Evolutionary conservation across 2,888 invertebrate genomes (phyloP), one percentile per base, ranked within the genome.

Genomic region (Drosophila merina): DNA sequence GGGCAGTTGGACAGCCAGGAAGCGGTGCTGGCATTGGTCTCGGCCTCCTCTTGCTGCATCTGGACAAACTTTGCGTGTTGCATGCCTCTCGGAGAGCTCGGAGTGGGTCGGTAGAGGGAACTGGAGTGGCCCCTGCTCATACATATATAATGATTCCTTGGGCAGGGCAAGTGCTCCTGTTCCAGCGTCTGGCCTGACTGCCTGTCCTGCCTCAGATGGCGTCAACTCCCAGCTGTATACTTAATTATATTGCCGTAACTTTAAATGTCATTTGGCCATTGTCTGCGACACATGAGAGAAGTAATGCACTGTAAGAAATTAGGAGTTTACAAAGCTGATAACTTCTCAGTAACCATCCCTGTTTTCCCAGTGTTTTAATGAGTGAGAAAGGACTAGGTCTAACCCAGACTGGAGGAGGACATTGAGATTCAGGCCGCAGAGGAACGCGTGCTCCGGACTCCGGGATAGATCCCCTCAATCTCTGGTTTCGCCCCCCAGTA

Each of bases 161-260:
- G 60, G 47, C 60, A 30, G 40, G 63, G 14, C 40, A 31, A 45
- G 10, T 33, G 48, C 49, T 45, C 10, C 70, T 58, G 76, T 44
- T 63, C 40, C 51, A 14, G 40, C 60, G 28, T 2, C 31, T 31
- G 51, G 31, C 55, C 12, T 38, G 31, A 25, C 54, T 55, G 38
- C 40, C 38, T 30, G 67, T 30, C 28, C 51, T 55, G 50, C 62
- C 47, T 58, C 48, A 26, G 63, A 57, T 55, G 60, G 74, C 60
- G 57, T 78, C 71, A 74, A 70, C 82, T 84, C 86, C 88, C 86
- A 78, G 79, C 68, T 73, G 84, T 77, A 77, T 88, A 86, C 86
- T 87, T 88, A 86, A 86, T 86, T 86, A 86, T 86, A 86, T 86
- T 88, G 86, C 83, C 83, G 80, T 88, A 88, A 88, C 84, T 88